These are phyloP conservation scores for Trisateles emortualis DNA, from an alignment of 2,888 invertebrate species.

Conservation along the genomic window DNA sequence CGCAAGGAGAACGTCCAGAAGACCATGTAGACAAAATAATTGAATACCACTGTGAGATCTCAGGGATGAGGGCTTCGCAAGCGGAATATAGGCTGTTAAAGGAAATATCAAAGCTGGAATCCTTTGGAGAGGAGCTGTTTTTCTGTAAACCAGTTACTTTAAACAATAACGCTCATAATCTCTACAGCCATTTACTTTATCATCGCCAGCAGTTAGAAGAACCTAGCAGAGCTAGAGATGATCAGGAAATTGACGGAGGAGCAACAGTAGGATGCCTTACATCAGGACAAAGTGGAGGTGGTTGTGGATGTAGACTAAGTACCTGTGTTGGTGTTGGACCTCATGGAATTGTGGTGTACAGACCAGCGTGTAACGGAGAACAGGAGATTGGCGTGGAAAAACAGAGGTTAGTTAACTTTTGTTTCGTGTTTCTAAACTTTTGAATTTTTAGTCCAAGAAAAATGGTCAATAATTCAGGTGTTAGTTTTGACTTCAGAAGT, in stretches of 20 bases:
- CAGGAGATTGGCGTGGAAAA: conserved; percentile 89
- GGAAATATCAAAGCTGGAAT: conserved; percentile 92
- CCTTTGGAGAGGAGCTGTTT: conserved; percentile 95
- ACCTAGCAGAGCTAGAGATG: conserved; percentile 68
- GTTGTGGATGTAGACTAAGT: conserved; percentile 81
- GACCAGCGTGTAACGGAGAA: conserved; percentile 82
- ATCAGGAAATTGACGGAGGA: conserved; percentile 79
- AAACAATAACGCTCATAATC: conserved; percentile 90
- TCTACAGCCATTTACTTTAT: conserved; percentile 91
- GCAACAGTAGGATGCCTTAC: conserved; percentile 81
- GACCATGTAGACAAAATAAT: conserved; percentile 89
- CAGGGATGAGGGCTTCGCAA: conserved; percentile 90
- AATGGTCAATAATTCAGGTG: too few species aligned
- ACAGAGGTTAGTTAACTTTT: conserved; percentile 79
- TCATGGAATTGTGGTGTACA: conserved; percentile 92
- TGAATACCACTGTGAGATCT: conserved; percentile 88
- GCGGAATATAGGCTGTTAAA: conserved; percentile 95
- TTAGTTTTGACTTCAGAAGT: too few species aligned
- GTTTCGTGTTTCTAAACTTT: background rate
- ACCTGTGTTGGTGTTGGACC: conserved; percentile 93
- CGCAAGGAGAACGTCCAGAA: conserved; percentile 87
- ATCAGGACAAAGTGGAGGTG: conserved; percentile 74
- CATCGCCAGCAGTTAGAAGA: conserved; percentile 87
- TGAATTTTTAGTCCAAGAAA: background rate
- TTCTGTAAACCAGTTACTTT: conserved; percentile 89